Evolutionary conservation across 37 sponge, comb jelly and placozoan species (phyloP), one percentile per base, ranked within the genome.

Genomic region (Lycopodina hypogea): DNA sequence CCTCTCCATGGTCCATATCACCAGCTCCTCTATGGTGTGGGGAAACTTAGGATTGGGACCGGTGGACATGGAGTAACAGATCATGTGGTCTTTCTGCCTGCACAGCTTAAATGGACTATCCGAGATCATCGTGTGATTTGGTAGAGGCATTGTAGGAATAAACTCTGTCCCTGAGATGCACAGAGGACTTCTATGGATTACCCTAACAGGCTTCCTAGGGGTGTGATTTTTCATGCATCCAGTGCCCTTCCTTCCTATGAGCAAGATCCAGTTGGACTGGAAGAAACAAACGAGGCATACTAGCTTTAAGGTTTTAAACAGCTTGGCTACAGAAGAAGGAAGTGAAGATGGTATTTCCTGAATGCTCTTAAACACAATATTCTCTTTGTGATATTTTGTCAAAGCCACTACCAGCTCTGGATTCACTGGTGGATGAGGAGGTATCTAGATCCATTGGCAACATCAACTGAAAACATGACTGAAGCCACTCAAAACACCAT

Each of bases 1-100:
- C 74, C 86, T 86, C 76, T 90, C 91, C 24, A 90, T 80, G 60
- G 83, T 86, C 91, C 91, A 90, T 7, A 90, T 82, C 2, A 90
- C 91, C 45, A 81, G 70, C 63, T 90, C 91, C 58, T 90, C 91
- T 24, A 86, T 83, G 33, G 91, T 72, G 75, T 90, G 91, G 21
- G 87, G 88, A 42, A 87, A 87, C 88, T 83, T 81, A 15, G 88
- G 88, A 56, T 81, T 81, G 22, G 70, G 61, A 11, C 53, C 72
- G 30, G 38, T 38, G 18, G 87, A 72, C 83, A 76, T 76, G 19
- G 53, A 66, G 30, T 72, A 81, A 45, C 88, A 87, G 26, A 29
- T 42, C 3, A 32, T 37, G 42, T 87, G 88, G 9, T 70, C 77
- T 19, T 42, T 40, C 33, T 75, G 77, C 82, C 71, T 81, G 72